Percentiles rank a stretch among this genome's conserved stretches.
Conservation (phyloP, 2,888 invertebrate species). For the Thera obeliscata region DNA sequence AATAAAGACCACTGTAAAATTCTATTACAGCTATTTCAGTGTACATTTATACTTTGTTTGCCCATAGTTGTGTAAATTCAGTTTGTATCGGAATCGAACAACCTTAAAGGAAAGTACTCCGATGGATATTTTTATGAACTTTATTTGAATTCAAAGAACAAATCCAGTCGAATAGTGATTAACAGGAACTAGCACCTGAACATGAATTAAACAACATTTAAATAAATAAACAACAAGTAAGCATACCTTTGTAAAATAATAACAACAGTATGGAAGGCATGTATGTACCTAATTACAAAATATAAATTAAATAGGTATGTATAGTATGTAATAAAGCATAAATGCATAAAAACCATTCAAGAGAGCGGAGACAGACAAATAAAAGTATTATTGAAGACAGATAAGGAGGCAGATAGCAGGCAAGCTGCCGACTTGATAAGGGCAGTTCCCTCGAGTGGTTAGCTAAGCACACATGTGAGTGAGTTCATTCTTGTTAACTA, state of each 20-base stretch:
- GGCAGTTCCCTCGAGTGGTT: slow-evolving; percentile 47
- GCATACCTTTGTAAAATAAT: slow-evolving; percentile 32
- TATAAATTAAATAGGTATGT: slow-evolving; percentile 17
- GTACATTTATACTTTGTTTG: too few relatives aligned
- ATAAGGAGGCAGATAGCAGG: slow-evolving; percentile 38
- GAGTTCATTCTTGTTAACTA: slow-evolving; percentile 33
- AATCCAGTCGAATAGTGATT: slow-evolving; percentile 46
- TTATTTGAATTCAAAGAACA: slow-evolving; percentile 43
- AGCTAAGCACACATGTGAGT: slow-evolving; percentile 28
- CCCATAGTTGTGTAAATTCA: too few relatives aligned
- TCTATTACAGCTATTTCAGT: too few relatives aligned
- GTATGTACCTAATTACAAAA: slow-evolving; percentile 25
- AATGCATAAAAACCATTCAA: slow-evolving; percentile 48
- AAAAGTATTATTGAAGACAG: slow-evolving; percentile 36
- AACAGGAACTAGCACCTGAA: slow-evolving; percentile 57
- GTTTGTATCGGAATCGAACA: too few relatives aligned
- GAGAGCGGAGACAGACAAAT: slow-evolving; percentile 45
- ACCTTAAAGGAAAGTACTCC: too few relatives aligned
- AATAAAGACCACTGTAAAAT: too few relatives aligned
- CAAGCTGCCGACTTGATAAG: slow-evolving; percentile 54
- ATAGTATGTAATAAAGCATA: slow-evolving; percentile 38
- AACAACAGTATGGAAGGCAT: slow-evolving; percentile 35
- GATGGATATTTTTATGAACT: slow-evolving; percentile 19
- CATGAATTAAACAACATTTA: slow-evolving; percentile 41
- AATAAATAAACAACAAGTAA: slow-evolving; percentile 40